phyloP scores from a whole-genome alignment of 64 coral and sea anemone genomes.

The Montipora efflorescens region DNA sequence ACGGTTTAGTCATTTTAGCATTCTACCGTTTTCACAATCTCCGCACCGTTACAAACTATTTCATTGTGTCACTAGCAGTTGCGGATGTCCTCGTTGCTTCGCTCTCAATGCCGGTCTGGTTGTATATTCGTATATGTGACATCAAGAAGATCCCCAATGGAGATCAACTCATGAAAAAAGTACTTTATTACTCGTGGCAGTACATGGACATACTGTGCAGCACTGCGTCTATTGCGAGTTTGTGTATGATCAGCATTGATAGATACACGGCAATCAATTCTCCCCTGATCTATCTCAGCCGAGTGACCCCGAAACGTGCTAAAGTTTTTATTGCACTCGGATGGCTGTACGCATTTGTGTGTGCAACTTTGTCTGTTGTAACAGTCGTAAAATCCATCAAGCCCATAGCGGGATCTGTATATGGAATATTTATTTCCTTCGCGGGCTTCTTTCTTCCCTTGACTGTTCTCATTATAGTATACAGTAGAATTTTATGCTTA shows the following conservation, averaged over 20 bases:
- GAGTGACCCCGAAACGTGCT: slow-evolving; percentile 74
- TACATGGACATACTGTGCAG: slow-evolving; percentile 83
- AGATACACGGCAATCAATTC: slow-evolving; percentile 83
- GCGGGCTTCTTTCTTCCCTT: slow-evolving; percentile 79
- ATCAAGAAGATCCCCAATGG: not conserved
- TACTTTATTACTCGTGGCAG: slow-evolving; percentile 84
- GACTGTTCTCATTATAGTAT: slow-evolving; percentile 57
- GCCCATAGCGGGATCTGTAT: slow-evolving; percentile 61
- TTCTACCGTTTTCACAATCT: slow-evolving; percentile 70
- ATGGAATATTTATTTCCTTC: slow-evolving; percentile 77
- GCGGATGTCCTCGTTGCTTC: slow-evolving; percentile 75
- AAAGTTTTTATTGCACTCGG: slow-evolving; percentile 37
- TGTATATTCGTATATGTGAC: slow-evolving; percentile 60
- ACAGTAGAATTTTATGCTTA: slow-evolving; percentile 66
- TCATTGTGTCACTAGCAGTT: slow-evolving; percentile 79
- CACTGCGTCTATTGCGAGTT: slow-evolving; percentile 83
- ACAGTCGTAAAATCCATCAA: slow-evolving; percentile 41
- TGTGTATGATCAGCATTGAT: slow-evolving; percentile 85
- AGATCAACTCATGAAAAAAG: not conserved
- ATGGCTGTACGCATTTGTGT: slow-evolving; percentile 74
- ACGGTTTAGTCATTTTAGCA: slow-evolving; percentile 72
- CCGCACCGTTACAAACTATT: slow-evolving; percentile 82
- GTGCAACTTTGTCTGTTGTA: slow-evolving; percentile 73
- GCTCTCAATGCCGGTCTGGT: slow-evolving; percentile 80
- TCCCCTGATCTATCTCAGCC: slow-evolving; percentile 73